These are phyloP conservation scores for Theodoxus fluviatilis DNA, from an alignment of 2,888 invertebrate species.

Conservation along the genomic window DNA sequence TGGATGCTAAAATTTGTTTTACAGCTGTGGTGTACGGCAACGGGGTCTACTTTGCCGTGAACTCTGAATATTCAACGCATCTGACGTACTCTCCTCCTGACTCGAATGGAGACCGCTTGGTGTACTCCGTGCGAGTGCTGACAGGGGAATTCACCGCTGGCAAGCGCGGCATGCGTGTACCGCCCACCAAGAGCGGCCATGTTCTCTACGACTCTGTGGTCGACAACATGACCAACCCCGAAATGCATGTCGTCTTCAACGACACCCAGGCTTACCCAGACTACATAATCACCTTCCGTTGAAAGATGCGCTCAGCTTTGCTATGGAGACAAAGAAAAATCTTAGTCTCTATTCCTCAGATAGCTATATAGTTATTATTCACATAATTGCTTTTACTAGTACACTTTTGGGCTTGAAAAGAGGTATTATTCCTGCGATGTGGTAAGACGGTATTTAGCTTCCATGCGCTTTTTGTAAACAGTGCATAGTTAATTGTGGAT, in stretches of 20 bases:
- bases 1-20: too few relatives aligned
- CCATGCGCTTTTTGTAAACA: too few relatives aligned
- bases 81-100: slow-evolving; percentile 39
- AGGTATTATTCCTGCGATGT: too few relatives aligned
- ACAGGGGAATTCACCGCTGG: slow-evolving; percentile 41
- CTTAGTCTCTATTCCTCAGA: too few relatives aligned
- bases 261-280: slow-evolving; percentile 54
- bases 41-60: slow-evolving; percentile 53
- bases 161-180: slow-evolving; percentile 35
- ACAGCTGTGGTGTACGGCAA: slow-evolving; percentile 46
- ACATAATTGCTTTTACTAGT: too few relatives aligned
- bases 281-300: slow-evolving; percentile 45
- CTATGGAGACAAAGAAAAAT: too few relatives aligned
- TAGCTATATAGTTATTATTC: too few relatives aligned
- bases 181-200: slow-evolving; percentile 31
- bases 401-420: too few relatives aligned
- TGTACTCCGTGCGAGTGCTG: slow-evolving; percentile 42
- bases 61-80: slow-evolving; percentile 39
- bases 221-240: slow-evolving; percentile 36
- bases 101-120: slow-evolving; percentile 32
- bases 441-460: too few relatives aligned
- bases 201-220: slow-evolving; percentile 48
- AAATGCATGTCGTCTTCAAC: slow-evolving; percentile 51
- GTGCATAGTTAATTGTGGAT: too few relatives aligned
- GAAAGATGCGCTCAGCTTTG: too few relatives aligned